phyloP scores from a whole-genome alignment of 1,140 invertebrate genomes.

The Lerema accius region DNA sequence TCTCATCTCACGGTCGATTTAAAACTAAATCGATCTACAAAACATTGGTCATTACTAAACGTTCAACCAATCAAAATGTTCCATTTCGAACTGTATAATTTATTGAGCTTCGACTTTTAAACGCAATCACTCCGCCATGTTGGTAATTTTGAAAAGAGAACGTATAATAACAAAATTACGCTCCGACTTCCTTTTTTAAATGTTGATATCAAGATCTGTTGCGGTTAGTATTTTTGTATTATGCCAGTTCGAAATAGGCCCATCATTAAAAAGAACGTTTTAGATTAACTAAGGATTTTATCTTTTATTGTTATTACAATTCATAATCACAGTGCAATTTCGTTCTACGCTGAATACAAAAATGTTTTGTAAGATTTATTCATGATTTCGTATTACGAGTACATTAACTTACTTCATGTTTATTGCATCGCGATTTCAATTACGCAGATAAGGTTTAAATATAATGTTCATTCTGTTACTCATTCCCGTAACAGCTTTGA shows the following conservation, averaged over 20 bases:
- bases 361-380: slow-evolving; percentile 65
- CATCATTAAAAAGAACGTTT: slow-evolving; percentile 14
- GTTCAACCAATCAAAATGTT: slow-evolving; percentile 52
- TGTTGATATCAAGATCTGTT: slow-evolving; percentile 26
- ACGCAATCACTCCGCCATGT: slow-evolving; percentile 40
- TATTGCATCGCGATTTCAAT: slow-evolving; percentile 69
- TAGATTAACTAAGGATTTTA: slow-evolving; percentile 48
- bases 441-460: slow-evolving; percentile 64
- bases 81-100: slow-evolving; percentile 58
- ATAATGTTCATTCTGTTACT: slow-evolving; percentile 37
- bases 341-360: slow-evolving; percentile 18
- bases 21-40: slow-evolving; percentile 73
- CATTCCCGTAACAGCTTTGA: slow-evolving; percentile 29
- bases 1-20: slow-evolving; percentile 73
- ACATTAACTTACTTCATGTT: slow-evolving; percentile 36
- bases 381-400: slow-evolving; percentile 57
- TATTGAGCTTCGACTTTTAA: slow-evolving; percentile 65
- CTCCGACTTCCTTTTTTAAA: slow-evolving; percentile 37
- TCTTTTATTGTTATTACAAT: slow-evolving; percentile 44
- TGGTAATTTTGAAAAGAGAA: slow-evolving; percentile 56
- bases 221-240: slow-evolving; percentile 29
- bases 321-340: slow-evolving; percentile 38
- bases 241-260: not conserved
- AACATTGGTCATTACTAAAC: slow-evolving; percentile 55
- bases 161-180: slow-evolving; percentile 35